phyloP scores from a whole-genome alignment of 2,888 invertebrate genomes.

The Tipula vernalis region DNA sequence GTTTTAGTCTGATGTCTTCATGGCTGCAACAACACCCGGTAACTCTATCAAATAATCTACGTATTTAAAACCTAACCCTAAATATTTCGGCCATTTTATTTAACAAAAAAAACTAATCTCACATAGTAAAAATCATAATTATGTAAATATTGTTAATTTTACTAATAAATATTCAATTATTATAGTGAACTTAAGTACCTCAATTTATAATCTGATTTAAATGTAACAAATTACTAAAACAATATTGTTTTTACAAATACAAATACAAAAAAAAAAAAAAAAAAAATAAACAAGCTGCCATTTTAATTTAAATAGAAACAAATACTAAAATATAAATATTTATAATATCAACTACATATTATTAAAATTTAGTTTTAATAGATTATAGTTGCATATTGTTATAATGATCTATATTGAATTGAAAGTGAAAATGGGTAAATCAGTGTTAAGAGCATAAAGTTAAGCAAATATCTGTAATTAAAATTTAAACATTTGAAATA shows the following conservation, averaged over 20 bases:
- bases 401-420: neutral
- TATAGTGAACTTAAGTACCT: neutral
- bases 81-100: neutral
- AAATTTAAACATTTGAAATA: no score
- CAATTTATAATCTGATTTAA: neutral
- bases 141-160: neutral
- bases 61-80: no score
- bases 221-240: neutral
- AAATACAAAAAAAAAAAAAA: no score
- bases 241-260: neutral
- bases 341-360: neutral
- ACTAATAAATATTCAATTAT: neutral
- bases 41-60: no score
- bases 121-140: neutral
- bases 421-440: neutral
- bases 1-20: no score
- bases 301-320: neutral
- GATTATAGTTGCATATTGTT: neutral
- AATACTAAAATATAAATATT: neutral
- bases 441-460: neutral
- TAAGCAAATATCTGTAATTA: neutral
- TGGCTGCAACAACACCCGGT: no score
- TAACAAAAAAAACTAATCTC: neutral
- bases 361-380: neutral
- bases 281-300: neutral